Conservation (phyloP, 2,888 invertebrate genomes). For the Andrena flavipes region DNA sequence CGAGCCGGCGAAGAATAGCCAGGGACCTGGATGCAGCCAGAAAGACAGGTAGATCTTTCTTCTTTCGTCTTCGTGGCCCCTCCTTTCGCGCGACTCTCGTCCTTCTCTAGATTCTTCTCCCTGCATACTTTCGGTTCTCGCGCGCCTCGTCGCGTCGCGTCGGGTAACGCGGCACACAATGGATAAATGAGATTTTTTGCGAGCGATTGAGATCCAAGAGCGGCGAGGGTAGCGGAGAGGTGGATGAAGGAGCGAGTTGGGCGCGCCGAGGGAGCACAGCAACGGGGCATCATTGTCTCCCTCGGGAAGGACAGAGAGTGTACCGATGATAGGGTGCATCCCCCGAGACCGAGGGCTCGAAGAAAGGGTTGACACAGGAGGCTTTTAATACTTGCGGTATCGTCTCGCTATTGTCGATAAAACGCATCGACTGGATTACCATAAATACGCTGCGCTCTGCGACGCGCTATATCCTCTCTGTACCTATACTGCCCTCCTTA, state of each 20-base stretch:
- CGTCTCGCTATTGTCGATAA: slow-evolving; percentile 80
- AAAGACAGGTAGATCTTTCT: slow-evolving; percentile 47
- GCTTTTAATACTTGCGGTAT: slow-evolving; percentile 83
- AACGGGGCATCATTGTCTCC: slow-evolving; percentile 80
- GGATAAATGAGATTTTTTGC: slow-evolving; percentile 84
- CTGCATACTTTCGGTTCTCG: slow-evolving; percentile 36
- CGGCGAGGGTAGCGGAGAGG: slow-evolving; percentile 58
- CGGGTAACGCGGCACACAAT: slow-evolving; percentile 79
- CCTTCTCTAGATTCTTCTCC: slow-evolving; percentile 30
- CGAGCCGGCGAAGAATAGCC: slow-evolving; percentile 73
- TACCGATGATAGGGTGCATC: slow-evolving; percentile 83
- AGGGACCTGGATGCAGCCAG: neutral
- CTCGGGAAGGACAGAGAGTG: slow-evolving; percentile 77
- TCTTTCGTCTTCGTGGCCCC: slow-evolving; percentile 21
- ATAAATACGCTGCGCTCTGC: slow-evolving; percentile 70
- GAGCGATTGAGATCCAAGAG: slow-evolving; percentile 82
- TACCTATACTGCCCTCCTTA: no score
- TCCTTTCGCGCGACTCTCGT: slow-evolving; percentile 16
- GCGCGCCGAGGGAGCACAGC: slow-evolving; percentile 55
- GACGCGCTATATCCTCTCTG: slow-evolving; percentile 2
- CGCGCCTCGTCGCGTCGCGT: slow-evolving; percentile 37
- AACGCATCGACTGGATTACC: slow-evolving; percentile 81
- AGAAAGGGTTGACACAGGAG: slow-evolving; percentile 82
- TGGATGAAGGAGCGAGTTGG: slow-evolving; percentile 54
- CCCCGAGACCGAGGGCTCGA: slow-evolving; percentile 76